Percentiles rank a stretch among this genome's conserved stretches.
phyloP scores from a whole-genome alignment of 2,113 vertebrate genomes.

The Platycercus adscitus region DNA sequence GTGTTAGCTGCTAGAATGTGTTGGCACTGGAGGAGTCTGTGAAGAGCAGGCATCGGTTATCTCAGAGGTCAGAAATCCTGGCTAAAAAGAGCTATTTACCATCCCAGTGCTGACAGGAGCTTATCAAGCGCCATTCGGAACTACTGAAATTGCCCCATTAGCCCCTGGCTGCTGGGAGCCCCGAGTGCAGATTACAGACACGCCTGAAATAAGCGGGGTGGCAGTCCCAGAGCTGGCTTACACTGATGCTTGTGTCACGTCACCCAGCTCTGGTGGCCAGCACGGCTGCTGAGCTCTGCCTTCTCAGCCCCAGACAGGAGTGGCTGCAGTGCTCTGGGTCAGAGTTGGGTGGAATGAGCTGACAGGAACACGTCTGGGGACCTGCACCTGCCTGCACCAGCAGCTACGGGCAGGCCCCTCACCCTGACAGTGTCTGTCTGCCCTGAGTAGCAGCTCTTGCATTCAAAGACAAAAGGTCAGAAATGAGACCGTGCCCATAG shows the following conservation, averaged over 20 bases:
- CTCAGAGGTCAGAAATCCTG: background rate
- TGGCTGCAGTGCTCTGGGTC: background rate
- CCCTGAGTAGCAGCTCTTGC: background rate
- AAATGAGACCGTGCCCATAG: background rate
- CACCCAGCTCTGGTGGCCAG: background rate
- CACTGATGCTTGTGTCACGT: fast-evolving
- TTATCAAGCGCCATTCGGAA: background rate
- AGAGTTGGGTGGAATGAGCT: background rate
- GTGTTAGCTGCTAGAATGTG: background rate
- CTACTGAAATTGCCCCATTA: background rate
- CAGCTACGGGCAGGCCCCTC: background rate
- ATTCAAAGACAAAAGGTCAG: background rate
- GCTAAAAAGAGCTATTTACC: background rate
- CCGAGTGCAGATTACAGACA: background rate
- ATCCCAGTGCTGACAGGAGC: background rate
- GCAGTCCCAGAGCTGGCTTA: background rate
- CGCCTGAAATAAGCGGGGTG: background rate
- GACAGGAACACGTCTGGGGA: background rate
- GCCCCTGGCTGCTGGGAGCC: background rate
- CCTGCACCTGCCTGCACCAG: background rate
- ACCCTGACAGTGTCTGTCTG: background rate
- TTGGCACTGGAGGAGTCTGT: background rate
- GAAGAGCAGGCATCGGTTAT: background rate
- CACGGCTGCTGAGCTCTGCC: background rate
- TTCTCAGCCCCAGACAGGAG: background rate